Evolutionary conservation across 2,113 vertebrate species (phyloP), one percentile per base, ranked within the genome.

Genomic region (Periophthalmus modestus): DNA sequence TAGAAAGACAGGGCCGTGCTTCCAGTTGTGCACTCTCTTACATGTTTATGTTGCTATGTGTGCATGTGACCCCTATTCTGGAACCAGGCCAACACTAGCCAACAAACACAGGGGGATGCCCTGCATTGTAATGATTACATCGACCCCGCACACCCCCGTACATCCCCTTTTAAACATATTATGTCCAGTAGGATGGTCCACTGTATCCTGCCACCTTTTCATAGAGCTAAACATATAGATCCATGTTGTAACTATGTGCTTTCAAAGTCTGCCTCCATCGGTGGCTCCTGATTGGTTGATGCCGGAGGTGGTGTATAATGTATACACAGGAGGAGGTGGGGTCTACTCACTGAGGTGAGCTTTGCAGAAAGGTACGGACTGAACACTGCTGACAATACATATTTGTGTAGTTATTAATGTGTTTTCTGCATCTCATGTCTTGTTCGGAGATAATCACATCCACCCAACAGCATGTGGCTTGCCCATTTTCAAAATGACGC

Each of bases 161-260:
- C 21, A 73, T 50, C 57, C 6, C 28, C 34, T 21, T 43, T 65
- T 68, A 50, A 39, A 63, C 28, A 24, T 50, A 18, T 47, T 16
- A 24, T 67, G n/a, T 12, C 39, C 48, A 46, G 52, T 43, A 7
- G 0, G 9, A 61, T n/a, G 48, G 50, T 47, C 28, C 65, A 72
- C 71, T 47, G 66, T 65, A 7, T 66, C 74, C 75, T 50, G 52
- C 59, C 77, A 15, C 75, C 76, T 88, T 73, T 73, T 50, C 69
- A 15, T 34, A 47, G 76, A 71, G 62, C 81, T 69, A 13, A 77
- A 85, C 70, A n/a, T 89, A 88, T 88, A 76, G 87, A 89, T 91
- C 87, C 7, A 55, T 69, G 73, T 79, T 92, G 91, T 92, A 90
- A 88, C 91, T 89, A 91, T 91, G 91, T 91, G 91, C 87, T 68